Evolutionary conservation across 2,113 vertebrate species (phyloP), one percentile per base, ranked within the genome.

Genomic region (Hemicordylus capensis): DNA sequence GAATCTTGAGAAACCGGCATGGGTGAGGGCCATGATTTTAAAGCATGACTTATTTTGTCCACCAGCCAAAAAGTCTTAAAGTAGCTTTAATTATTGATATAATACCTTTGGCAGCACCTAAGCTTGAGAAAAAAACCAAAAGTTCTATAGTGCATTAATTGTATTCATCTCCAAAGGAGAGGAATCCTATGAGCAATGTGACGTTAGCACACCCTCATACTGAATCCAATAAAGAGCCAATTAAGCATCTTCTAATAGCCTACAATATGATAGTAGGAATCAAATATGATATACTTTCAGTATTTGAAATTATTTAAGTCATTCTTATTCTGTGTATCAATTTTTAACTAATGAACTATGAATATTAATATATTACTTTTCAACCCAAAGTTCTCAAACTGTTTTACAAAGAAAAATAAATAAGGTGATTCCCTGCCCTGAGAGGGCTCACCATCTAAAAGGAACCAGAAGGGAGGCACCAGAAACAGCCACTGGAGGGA

Each of bases 21-120:
- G 28, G 0, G 0, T 3, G 0, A 44, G 28, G 22, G 56, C 2
- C 1, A 76, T 8, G 1, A 75, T 74, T 48, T n/a, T 74, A 51
- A 63, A 42, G 6, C 42, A 20, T 20, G 46, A 20, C 39, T 64
- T 44, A 79, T 79, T 63, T 63, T 79, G 77, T 64, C 37, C 59
- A n/a, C 15, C 59, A 64, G 77, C 58, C 59, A 79, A 79, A 9
- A 64, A 22, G 42, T 64, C 77, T 79, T 64, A 79, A 79, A 79
- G n/a, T 79, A 64, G 28, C 42, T 59, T n/a, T 44, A 44, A 28
- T 46, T 79, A 3, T 46, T 28, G 58, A 79, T 44, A 79, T 44
- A 79, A 17, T 31, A 20, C 19, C 24, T 22, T 37, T 63, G 59
- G 59, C 28, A 79, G 48, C 77, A 79, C 61, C 77, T 31, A 46